Evolutionary conservation across 2,797 vertebrate genomes (phyloP), one percentile per base, ranked within the genome.

Genomic region (Lycodopsis pacificus): DNA sequence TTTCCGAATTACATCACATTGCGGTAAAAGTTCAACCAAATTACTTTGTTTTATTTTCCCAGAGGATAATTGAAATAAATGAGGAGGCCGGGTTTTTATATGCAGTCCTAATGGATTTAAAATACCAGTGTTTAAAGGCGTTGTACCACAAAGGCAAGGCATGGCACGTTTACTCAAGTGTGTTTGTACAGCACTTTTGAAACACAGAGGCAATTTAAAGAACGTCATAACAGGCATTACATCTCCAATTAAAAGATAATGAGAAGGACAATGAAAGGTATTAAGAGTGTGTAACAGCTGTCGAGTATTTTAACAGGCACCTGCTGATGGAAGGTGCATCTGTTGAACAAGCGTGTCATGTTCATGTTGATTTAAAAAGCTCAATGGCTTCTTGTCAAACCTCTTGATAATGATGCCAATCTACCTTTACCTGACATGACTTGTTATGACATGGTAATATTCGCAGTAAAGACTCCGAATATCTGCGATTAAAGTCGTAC

Each of bases 211-310:
- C 17, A 51, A 59, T 19, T n/a, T 20, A 58, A 66, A 49, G 49
- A 20, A n/a, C 10, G 38, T 77, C 7, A 64, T 9, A 40, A 53
- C 73, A 57, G 63, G n/a, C 36, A 46, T 57, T 56, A 63, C 7
- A 71, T 36, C 34, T 46, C n/a, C 48, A 64, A 44, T 69, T 58
- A 53, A 71, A 38, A 69, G 44, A 56, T 53, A 36, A 68, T 32
- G 4, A 30, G 19, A 5, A 49, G 12, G n/a, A 58, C 34, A 71
- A 36, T 59, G 25, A 38, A 38, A 48, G 32, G 36, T 17, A 36
- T 79, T 25, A 42, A 56, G 64, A 64, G 4, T 62, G 66, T 56
- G 1, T 63, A 64, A 44, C 15, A 20, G 42, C 38, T 44, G 22
- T 15, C 0, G 5, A 17, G 34, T 32, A 15, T 42, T 64, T 17